A percentile compares a stretch with the other conserved stretches of the same genome.
phyloP scores from a whole-genome alignment of 2,797 vertebrate genomes.

The Lepidocolaptes lacrymiger region DNA sequence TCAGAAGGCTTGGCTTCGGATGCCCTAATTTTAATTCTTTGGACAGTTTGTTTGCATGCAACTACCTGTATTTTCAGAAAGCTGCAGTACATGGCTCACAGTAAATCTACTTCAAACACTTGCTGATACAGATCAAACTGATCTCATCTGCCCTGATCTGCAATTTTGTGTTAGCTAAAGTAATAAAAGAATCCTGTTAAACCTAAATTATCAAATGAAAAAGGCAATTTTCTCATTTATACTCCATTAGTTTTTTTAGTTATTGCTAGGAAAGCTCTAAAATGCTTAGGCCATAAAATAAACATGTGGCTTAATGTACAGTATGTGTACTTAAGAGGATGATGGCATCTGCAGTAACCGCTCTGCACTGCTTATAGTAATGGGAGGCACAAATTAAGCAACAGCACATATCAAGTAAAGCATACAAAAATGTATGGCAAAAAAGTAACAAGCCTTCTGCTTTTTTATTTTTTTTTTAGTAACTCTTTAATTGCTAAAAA shows the following conservation, averaged over 20 bases:
- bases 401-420: constrained; percentile 25
- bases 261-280: constrained; percentile 62
- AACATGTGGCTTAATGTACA: constrained; percentile 71
- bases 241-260: constrained; percentile 71
- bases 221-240: constrained; percentile 70
- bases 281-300: constrained; percentile 61
- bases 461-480: not conserved
- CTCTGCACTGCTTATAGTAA: constrained; percentile 31
- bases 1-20: not conserved
- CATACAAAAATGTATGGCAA: constrained; percentile 47
- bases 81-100: constrained; percentile 11
- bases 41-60: constrained; percentile 37
- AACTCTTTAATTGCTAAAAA: constrained; percentile 29
- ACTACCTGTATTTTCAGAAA: constrained; percentile 46
- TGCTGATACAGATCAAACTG: constrained; percentile 50
- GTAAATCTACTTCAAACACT: constrained; percentile 53
- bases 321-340: constrained; percentile 58
- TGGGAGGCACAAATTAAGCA: constrained; percentile 48
- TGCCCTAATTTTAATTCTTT: constrained; percentile 14
- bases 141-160: constrained; percentile 61
- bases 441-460: constrained; percentile 22
- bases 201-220: constrained; percentile 70
- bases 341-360: constrained; percentile 55
- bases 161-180: constrained; percentile 60
- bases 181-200: constrained; percentile 68